phyloP scores from a whole-genome alignment of 1,140 invertebrate genomes.

The Thaumatotibia leucotreta region DNA sequence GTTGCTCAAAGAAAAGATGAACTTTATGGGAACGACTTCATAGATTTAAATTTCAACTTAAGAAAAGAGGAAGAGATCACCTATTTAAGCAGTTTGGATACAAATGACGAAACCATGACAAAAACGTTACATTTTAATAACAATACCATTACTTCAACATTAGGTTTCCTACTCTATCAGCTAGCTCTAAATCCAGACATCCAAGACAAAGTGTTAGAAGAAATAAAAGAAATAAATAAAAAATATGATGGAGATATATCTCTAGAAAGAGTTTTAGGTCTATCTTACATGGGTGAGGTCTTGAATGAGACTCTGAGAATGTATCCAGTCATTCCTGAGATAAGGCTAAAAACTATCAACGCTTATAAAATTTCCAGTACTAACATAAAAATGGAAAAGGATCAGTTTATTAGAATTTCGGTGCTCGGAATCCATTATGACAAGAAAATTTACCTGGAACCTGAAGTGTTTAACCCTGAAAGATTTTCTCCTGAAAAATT shows the following conservation, averaged over 20 bases:
- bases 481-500: neutral
- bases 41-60: neutral
- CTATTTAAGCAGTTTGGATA: no score
- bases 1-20: neutral
- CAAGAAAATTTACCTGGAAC: constrained; percentile 10
- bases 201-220: neutral
- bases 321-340: neutral
- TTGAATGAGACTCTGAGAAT: neutral
- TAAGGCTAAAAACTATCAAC: neutral
- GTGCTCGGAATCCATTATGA: constrained; percentile 13
- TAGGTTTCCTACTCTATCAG: neutral
- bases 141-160: neutral
- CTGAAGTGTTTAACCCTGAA: constrained; percentile 19
- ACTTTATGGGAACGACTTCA: neutral
- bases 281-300: neutral
- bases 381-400: neutral
- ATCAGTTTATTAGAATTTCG: neutral
- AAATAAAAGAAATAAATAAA: neutral
- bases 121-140: neutral
- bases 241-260: neutral
- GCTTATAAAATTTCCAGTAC: neutral
- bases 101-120: neutral
- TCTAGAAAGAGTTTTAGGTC: neutral
- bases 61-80: neutral
- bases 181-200: neutral